Conservation (phyloP, 2,797 vertebrate species). For the Characodon lateralis region DNA sequence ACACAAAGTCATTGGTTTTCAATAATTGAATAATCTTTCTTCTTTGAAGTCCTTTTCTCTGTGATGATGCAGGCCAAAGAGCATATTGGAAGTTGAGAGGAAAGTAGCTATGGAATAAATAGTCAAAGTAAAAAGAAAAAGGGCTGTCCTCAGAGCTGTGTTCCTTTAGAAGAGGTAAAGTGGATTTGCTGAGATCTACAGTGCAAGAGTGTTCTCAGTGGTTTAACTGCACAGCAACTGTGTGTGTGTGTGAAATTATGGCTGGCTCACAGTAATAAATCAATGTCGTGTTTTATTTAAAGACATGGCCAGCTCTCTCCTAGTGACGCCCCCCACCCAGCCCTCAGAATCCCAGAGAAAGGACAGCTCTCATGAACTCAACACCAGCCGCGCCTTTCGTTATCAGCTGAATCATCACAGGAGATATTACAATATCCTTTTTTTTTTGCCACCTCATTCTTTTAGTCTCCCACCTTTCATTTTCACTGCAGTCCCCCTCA, state of each 20-base stretch:
- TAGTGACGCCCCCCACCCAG: constrained; percentile 22
- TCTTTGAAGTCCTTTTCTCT: constrained; percentile 49
- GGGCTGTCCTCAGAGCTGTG: constrained; percentile 34
- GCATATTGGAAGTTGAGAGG: constrained; percentile 9
- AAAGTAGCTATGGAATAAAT: constrained; percentile 33
- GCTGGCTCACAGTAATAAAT: constrained; percentile 69
- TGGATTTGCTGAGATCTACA: constrained; percentile 60
- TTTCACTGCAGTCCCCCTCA: constrained; percentile 47
- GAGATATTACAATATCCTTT: constrained; percentile 64
- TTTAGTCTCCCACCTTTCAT: constrained; percentile 56
- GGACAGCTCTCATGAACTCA: constrained; percentile 55
- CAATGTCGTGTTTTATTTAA: constrained; percentile 77
- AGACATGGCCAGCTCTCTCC: constrained; percentile 57
- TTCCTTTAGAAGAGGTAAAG: constrained; percentile 43
- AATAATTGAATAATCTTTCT: constrained; percentile 39
- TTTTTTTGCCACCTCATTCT: constrained; percentile 24
- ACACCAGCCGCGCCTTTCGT: constrained; percentile 51
- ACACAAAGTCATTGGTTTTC: constrained; percentile 40
- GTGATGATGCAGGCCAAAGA: constrained; percentile 18
- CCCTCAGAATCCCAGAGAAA: constrained; percentile 38
- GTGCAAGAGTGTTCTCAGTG: constrained; percentile 39
- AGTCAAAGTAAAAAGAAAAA: constrained; percentile 15
- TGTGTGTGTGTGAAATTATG: constrained; percentile 41
- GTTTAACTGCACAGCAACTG: constrained; percentile 56
- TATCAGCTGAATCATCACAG: constrained; percentile 66